Conservation (phyloP, 2,113 vertebrate genomes). For the Menura novaehollandiae region DNA sequence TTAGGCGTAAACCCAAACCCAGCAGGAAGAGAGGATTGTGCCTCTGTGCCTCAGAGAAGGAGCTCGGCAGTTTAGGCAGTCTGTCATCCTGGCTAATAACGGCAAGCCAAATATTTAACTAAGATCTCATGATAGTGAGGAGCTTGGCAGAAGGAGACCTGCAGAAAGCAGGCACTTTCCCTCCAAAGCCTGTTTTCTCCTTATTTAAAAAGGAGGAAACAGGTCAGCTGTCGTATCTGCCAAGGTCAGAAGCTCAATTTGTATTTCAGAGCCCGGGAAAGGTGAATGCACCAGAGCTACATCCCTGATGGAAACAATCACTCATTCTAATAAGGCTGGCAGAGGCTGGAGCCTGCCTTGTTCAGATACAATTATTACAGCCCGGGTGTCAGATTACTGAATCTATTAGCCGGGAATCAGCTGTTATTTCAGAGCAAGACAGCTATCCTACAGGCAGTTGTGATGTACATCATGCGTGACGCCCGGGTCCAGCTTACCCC, state of each 20-base stretch:
- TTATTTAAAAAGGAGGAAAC: slow-evolving; percentile 49
- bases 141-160: neutral
- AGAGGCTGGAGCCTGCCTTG: slow-evolving; percentile 64
- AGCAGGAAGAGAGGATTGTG: neutral
- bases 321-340: slow-evolving; percentile 66
- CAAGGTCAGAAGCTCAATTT: slow-evolving; percentile 65
- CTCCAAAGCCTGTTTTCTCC: slow-evolving; percentile 10
- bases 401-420: slow-evolving; percentile 60
- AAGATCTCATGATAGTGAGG: neutral
- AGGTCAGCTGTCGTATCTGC: slow-evolving; percentile 27
- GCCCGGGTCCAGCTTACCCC: neutral
- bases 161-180: neutral
- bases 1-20: neutral
- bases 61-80: neutral
- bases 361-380: slow-evolving; percentile 68
- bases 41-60: neutral
- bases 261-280: slow-evolving; percentile 47
- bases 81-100: neutral
- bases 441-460: slow-evolving; percentile 11
- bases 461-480: neutral
- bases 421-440: slow-evolving; percentile 32
- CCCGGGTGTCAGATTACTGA: slow-evolving; percentile 55
- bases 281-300: slow-evolving; percentile 48
- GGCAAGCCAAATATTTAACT: slow-evolving; percentile 25
- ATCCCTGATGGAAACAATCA: slow-evolving; percentile 64